Base-by-base conservation (phyloP, 2,113 vertebrate species). In the Melanocharis versteri region DNA sequence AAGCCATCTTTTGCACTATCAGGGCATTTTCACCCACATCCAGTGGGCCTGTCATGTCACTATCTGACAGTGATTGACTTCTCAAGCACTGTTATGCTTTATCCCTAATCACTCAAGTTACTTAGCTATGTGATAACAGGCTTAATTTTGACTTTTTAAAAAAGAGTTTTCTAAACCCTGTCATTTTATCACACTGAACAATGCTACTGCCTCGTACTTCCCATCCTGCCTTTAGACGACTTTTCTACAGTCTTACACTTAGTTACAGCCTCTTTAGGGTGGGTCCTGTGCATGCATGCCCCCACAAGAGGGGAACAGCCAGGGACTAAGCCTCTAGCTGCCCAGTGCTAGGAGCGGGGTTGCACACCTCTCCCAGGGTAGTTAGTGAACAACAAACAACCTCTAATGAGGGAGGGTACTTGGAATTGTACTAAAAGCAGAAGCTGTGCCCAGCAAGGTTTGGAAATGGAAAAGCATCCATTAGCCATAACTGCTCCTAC, bases 231-330 rank as follows among this genome's bases (percentile, higher is more conserved):
- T 65, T 66, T 35, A 26, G 37, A 5, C 12, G 7, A 30, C 11
- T 30, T 86, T 73, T 53, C 53, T 35, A 7, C 5, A 22, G 16
- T 11, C 44, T 42, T 13, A 47, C 27, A 5, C 40, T 53, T 10
- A 21, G 21, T 15, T 16, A 15, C 2, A 71, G 47, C 13, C 14
- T 70, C 1, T 40, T 35, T 22, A 62, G n/a, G 27, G 19, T 5
- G 45, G 33, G 30, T 61, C n/a, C 13, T 15, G 15, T 4, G 18
- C 2, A 5, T 3, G 5, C 47, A 11, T 0, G 2, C 12, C 40
- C 33, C 40, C 40, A 26, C 44, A 23, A 40, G 15, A 33, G 19
- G 22, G 70, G 7, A 39, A 19, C 35, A 58, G 62, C 2, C 39
- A 51, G n/a, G 37, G 42, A 9, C 16, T 4, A 27, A 37, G 58